Base-by-base conservation (phyloP, 2,113 vertebrate species). In the Poeciliopsis prolifica region DNA sequence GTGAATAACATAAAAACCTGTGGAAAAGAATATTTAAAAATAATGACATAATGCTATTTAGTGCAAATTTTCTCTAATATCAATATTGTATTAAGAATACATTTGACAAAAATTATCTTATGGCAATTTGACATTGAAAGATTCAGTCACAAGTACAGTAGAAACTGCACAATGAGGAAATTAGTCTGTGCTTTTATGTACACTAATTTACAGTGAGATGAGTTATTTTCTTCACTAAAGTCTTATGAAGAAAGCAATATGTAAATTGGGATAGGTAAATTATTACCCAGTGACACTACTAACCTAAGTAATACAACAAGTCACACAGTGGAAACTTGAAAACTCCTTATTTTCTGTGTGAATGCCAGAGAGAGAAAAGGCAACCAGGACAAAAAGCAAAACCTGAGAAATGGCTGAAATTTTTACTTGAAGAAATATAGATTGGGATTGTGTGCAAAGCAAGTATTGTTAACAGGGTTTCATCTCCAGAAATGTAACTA, bases 31-130 rank as follows among this genome's bases (percentile, higher is more conserved):
- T 19, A 9, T 58, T 54, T 54, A 0, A n/a, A 26, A 28, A 65
- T 72, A 74, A 71, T 72, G 1, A 37, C 48, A 48, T 24, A 71
- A 40, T 35, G 44, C 2, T 24, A 42, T 51, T 73, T 26, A 69
- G 40, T 12, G 60, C 22, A 8, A 19, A 68, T 67, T 48, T 72
- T 80, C 30, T 58, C 60, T 68, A 26, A 63, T 68, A 7, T 30
- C 22, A 51, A 44, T 42, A n/a, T 17, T 30, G 4, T 24, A 33
- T 58, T 58, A 0, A 58, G 2, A 58, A n/a, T 24, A 10, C 11
- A 24, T n/a, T 9, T 9, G 22, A 19, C 15, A 54, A 37, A 22
- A 19, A 24, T 54, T 8, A 22, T 24, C 48, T 19, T 22, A 58
- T 58, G 7, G n/a, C 17, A 58, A 58, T 58, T 24, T n/a, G 10